These are phyloP conservation scores for Dryococelus australis DNA, from an alignment of 2,888 invertebrate genomes.

Conservation along the genomic window DNA sequence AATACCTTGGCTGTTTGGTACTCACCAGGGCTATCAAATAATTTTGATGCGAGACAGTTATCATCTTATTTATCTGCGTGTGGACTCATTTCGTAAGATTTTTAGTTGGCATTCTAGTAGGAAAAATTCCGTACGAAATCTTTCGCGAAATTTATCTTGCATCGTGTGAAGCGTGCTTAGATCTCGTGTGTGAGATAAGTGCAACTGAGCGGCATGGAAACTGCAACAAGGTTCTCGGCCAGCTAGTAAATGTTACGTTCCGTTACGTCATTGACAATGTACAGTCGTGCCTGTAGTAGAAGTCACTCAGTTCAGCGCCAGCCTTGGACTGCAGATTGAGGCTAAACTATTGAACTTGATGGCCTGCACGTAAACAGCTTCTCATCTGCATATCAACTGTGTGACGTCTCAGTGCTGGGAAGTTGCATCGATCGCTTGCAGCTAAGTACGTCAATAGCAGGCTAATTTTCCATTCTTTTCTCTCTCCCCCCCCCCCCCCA, in stretches of 20 bases:
- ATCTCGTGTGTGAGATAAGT: too few species aligned
- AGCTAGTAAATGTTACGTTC: neutral
- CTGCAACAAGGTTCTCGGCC: neutral
- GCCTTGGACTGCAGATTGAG: neutral
- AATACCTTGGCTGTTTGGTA: too few species aligned
- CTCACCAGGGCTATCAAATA: too few species aligned
- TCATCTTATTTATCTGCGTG: too few species aligned
- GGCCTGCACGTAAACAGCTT: neutral
- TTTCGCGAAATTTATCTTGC: too few species aligned
- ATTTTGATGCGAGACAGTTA: too few species aligned
- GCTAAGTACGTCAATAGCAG: neutral
- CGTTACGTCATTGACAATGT: neutral
- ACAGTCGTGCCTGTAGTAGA: neutral
- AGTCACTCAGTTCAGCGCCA: neutral
- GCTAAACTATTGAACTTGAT: neutral
- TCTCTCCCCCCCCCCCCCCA: neutral
- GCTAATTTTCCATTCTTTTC: neutral
- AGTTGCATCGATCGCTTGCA: neutral
- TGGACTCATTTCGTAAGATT: too few species aligned
- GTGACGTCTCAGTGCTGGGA: neutral
- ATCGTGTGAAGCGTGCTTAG: too few species aligned
- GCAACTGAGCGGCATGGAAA: too few species aligned
- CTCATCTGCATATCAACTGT: neutral
- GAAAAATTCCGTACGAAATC: too few species aligned
- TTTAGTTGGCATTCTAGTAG: too few species aligned